Percentiles rank a stretch among this genome's conserved stretches.
phyloP scores from a whole-genome alignment of 2,888 invertebrate genomes.

The Sturmia bella region DNA sequence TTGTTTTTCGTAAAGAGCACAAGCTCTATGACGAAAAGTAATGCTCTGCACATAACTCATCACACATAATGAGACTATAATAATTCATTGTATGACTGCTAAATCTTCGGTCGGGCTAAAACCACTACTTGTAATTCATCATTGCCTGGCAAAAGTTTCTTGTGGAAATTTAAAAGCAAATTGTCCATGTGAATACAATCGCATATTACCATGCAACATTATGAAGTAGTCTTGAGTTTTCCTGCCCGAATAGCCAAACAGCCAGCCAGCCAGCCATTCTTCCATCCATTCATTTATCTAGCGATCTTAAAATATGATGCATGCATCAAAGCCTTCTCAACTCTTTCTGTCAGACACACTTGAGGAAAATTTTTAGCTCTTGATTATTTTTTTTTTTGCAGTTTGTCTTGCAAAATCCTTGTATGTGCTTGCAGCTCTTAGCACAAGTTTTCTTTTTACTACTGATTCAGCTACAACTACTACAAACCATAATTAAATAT shows the following conservation, averaged over 20 bases:
- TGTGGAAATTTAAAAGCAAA: conserved; percentile 50
- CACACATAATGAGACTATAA: conserved; percentile 81
- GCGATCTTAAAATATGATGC: conserved; percentile 73
- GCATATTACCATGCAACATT: conserved; percentile 33
- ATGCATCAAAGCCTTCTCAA: conserved; percentile 72
- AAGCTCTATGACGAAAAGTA: conserved; percentile 77
- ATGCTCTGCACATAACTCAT: conserved; percentile 81
- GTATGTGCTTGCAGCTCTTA: conserved; percentile 28
- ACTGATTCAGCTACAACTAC: conserved; percentile 26
- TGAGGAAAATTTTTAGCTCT: conserved; percentile 40
- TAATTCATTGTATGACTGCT: conserved; percentile 76
- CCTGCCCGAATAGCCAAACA: too few relatives aligned
- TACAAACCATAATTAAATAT: conserved; percentile 80
- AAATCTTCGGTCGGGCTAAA: conserved; percentile 65
- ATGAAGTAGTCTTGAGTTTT: conserved; percentile 35
- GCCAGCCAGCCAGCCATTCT: conserved; percentile 29
- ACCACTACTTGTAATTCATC: conserved; percentile 68
- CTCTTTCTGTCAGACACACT: conserved; percentile 1
- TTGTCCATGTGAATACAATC: conserved; percentile 25
- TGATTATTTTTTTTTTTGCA: background rate
- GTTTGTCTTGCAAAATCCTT: conserved; percentile 27
- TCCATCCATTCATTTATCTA: conserved; percentile 49
- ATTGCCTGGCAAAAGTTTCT: conserved; percentile 29
- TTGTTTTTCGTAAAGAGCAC: conserved; percentile 48
- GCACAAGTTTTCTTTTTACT: conserved; percentile 53